Percentiles rank a stretch among this genome's conserved stretches.
Conservation (phyloP, 2,113 vertebrate species). For the Artemisiospiza belli region DNA sequence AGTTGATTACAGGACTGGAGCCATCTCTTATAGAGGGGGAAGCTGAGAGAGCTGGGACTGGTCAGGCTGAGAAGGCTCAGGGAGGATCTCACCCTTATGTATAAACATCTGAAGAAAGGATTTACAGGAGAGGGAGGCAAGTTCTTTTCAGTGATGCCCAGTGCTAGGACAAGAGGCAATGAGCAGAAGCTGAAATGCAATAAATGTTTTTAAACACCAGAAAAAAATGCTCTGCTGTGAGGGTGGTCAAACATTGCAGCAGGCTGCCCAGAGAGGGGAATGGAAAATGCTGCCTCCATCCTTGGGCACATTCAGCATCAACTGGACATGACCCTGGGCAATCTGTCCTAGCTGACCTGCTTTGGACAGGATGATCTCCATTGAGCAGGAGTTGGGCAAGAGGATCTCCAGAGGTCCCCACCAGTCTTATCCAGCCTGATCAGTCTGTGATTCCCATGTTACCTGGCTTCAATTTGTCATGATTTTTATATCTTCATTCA, state of each 20-base stretch:
- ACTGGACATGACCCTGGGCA: not conserved
- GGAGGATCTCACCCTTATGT: not conserved
- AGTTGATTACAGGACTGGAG: not conserved
- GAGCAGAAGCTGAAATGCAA: not conserved
- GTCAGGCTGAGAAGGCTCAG: not conserved
- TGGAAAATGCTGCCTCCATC: not conserved
- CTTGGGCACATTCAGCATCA: not conserved
- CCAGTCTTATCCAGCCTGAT: not conserved
- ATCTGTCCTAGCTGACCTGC: not conserved
- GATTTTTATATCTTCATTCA: not conserved
- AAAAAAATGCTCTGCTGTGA: not conserved
- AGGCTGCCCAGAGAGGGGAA: not conserved
- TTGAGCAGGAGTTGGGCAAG: too few species aligned
- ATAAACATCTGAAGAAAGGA: not conserved
- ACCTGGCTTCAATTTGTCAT: not conserved
- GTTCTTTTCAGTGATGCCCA: not conserved
- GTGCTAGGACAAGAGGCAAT: not conserved
- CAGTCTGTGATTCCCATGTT: not conserved
- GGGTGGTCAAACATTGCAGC: not conserved
- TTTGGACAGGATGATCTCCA: not conserved
- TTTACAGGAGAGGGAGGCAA: not conserved
- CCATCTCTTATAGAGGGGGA: not conserved
- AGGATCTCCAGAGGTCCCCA: not conserved
- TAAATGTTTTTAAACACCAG: not conserved
- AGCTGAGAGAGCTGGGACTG: not conserved